phyloP scores from a whole-genome alignment of 2,113 vertebrate species.

The Entomyzon cyanotis region DNA sequence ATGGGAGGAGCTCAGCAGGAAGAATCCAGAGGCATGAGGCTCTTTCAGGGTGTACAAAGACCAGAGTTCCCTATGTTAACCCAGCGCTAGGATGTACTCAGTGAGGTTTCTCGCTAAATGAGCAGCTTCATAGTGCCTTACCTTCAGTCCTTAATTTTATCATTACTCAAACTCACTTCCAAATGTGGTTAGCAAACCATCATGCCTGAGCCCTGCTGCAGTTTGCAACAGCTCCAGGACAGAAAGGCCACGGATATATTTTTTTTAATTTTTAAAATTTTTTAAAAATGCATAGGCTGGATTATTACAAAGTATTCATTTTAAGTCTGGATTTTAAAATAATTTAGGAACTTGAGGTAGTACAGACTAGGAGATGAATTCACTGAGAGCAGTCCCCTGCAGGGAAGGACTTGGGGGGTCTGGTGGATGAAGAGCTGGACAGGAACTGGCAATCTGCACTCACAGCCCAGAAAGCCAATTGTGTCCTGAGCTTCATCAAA shows the following conservation, averaged over 20 bases:
- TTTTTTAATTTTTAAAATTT: too few relatives aligned
- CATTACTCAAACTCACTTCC: neutral
- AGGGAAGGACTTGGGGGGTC: neutral
- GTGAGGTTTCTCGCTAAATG: neutral
- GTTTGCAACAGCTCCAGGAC: neutral
- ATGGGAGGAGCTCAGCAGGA: neutral
- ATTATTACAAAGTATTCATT: neutral
- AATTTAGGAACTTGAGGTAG: neutral
- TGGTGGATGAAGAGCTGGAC: neutral
- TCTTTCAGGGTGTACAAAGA: neutral
- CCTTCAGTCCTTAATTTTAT: neutral
- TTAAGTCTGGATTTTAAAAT: neutral
- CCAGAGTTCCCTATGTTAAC: rapidly evolving
- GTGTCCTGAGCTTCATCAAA: neutral
- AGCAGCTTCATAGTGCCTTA: neutral
- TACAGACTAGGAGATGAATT: neutral
- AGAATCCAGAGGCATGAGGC: neutral
- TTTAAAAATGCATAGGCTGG: neutral
- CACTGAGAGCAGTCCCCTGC: neutral
- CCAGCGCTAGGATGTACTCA: neutral
- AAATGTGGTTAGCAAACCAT: neutral
- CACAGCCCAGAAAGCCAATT: neutral
- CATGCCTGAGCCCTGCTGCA: neutral
- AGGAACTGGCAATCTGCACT: neutral
- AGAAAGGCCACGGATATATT: neutral